phyloP scores from a whole-genome alignment of 2,113 vertebrate genomes.

The Pimephales promelas region DNA sequence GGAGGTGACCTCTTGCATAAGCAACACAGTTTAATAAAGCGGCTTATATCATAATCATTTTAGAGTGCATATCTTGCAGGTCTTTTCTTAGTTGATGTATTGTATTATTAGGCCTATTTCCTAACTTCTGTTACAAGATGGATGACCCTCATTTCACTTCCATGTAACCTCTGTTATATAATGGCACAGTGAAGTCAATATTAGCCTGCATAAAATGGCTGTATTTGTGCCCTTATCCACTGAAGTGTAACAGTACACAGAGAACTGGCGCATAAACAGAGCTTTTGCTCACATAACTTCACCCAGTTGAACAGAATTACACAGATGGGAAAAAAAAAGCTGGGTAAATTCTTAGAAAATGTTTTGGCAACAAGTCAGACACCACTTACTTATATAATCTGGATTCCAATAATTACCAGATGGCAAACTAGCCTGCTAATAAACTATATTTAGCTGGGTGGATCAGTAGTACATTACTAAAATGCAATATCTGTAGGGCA shows the following conservation, averaged over 20 bases:
- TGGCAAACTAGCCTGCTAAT: not conserved
- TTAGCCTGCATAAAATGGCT: constrained; percentile 43
- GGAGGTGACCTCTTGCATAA: not conserved
- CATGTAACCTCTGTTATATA: constrained; percentile 61
- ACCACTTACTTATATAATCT: not conserved
- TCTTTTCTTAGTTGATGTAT: not conserved
- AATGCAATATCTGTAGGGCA: not conserved
- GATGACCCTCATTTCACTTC: not conserved
- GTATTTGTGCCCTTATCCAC: constrained; percentile 61
- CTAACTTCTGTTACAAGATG: too few species aligned
- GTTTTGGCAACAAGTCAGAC: constrained; percentile 20
- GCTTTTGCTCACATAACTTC: not conserved
- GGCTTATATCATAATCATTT: not conserved
- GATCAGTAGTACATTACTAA: not conserved
- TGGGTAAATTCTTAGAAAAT: constrained; percentile 11
- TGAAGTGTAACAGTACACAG: constrained; percentile 58
- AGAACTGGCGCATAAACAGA: constrained; percentile 34
- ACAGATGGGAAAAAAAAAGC: not conserved
- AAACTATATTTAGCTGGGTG: constrained; percentile 13
- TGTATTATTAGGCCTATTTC: not conserved
- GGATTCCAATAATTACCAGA: constrained; percentile 9
- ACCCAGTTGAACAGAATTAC: not conserved
- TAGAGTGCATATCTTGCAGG: not conserved
- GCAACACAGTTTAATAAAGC: not conserved
- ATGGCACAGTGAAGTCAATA: constrained; percentile 59